Evolutionary conservation across 2,888 invertebrate genomes (phyloP), one percentile per base, ranked within the genome.

Genomic region (Heliconius sara): DNA sequence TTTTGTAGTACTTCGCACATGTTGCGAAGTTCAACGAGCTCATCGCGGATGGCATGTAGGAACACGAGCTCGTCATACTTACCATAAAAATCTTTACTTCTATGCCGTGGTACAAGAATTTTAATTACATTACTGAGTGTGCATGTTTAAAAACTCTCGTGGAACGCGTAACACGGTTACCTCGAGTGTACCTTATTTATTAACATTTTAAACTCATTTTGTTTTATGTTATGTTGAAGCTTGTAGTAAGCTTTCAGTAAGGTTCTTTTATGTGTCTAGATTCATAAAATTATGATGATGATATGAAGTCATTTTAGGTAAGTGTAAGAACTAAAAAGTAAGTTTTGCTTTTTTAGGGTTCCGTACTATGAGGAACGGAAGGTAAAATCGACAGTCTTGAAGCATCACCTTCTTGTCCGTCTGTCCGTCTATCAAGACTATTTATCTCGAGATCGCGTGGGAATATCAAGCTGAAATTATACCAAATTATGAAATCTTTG

Each of bases 21-120:
- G 78, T 81, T 80, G 78, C 39, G 72, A 79, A 82, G 82, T 82
- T 82, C 76, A 76, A 76, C 78, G 47, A 80, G 80, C 83, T 81
- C 76, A 73, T 74, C 68, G 78, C 72, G 77, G 78, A 83, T 80
- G 84, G 81, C 79, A 70, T 80, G 80, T 84, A 82, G 81, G 82
- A 79, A 78, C 82, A 79, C 80, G 79, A 65, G 79, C 75, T 65
- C 65, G 79, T 79, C 80, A 77, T 80, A 80, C 78, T 80, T 78
- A 43, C 76, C 57, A 71, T 43, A 68, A 81, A 81, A 81, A 79
- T 73, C 70, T 75, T 81, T 47, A 67, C 60, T 25, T 34, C 60
- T 47, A 25, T 57, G 71, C 27, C n/a, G 22, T 43, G 66, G n/a
- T 73, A 73, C 73, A 73, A 73, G 73, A 73, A 60, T 73, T 73